Conservation (phyloP, 1,140 invertebrate genomes). For the Meloidogyne hapla region DNA sequence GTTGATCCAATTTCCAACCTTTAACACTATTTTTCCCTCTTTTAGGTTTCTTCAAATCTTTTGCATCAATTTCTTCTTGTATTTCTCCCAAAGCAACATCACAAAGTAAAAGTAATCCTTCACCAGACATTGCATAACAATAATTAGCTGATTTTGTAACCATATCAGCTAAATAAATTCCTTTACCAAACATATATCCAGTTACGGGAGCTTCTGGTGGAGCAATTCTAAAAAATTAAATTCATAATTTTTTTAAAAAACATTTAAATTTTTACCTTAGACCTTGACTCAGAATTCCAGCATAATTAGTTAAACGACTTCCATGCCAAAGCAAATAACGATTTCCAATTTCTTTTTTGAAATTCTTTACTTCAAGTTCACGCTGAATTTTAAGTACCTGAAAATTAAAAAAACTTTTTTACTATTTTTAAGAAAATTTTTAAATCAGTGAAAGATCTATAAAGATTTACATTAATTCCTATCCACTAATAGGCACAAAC, state of each 20-base stretch:
- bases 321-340: conserved; percentile 91
- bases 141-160: conserved; percentile 88
- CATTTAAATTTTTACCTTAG: conserved; percentile 40
- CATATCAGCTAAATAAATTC: conserved; percentile 94
- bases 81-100: conserved; percentile 68
- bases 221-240: conserved; percentile 82
- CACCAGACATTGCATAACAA: conserved; percentile 73
- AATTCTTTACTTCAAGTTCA: conserved; percentile 78
- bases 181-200: conserved; percentile 74
- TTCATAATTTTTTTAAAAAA: neutral
- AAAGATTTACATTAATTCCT: too few relatives aligned
- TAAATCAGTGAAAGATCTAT: neutral
- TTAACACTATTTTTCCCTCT: conserved; percentile 45
- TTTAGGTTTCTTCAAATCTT: conserved; percentile 45
- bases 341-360: conserved; percentile 73
- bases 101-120: conserved; percentile 82
- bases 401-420: conserved; percentile 18
- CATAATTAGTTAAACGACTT: conserved; percentile 81
- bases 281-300: conserved; percentile 92
- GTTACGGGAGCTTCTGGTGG: conserved; percentile 81
- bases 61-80: conserved; percentile 42
- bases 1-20: too few relatives aligned
- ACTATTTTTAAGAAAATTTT: neutral
- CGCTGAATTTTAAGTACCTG: conserved; percentile 69
- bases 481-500: too few relatives aligned